Base-by-base conservation (phyloP, 2,888 invertebrate genomes). In the Pollenia amentaria region DNA sequence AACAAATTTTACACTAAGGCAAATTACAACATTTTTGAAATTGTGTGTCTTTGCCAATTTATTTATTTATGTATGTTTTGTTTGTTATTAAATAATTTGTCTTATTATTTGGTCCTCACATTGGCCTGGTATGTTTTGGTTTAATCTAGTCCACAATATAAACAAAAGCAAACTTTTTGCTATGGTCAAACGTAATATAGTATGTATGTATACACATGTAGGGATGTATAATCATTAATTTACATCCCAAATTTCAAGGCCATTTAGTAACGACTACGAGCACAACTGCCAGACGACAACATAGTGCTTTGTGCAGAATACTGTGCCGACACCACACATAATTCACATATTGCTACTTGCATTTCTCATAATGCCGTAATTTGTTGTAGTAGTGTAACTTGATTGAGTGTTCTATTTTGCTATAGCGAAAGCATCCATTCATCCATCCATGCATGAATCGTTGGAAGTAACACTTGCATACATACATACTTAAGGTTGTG, bases 1-100 rank as follows among this genome's bases (percentile, higher is more conserved):
- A 65, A 80, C 62, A 76, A 64, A 73, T 51, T 72, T 46, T 46
- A 55, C 75, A 80, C 29, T 48, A 77, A 81, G 76, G 65, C 78
- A 79, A 81, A 67, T 85, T 81, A 51, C 64, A 85, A 44, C 44
- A 62, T 72, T 70, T 77, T 70, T 44, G 57, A 75, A 83, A 83
- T 65, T 69, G 10, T 60, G 70, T 70, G 65, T 83, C 76, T 81
- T 72, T 86, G 86, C 83, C 79, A 86, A 86, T 75, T 83, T 48
- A 70, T 65, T 65, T 38, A 72, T 70, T 44, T 44, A 21, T 29
- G 29, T 62, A 9, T 62, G 16, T 40, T 51, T 21, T 40, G 11
- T n/a, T 40, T 55, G 16, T 77, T 44, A 65, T 57, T 70, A 55
- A 53, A 21, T 44, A n/a, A 67, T 70, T 69, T 51, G 62, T 62